A percentile compares a stretch with the other conserved stretches of the same genome.
Conservation (phyloP, 35 echinoderm and acorn worm species). For the Lytechinus pictus region DNA sequence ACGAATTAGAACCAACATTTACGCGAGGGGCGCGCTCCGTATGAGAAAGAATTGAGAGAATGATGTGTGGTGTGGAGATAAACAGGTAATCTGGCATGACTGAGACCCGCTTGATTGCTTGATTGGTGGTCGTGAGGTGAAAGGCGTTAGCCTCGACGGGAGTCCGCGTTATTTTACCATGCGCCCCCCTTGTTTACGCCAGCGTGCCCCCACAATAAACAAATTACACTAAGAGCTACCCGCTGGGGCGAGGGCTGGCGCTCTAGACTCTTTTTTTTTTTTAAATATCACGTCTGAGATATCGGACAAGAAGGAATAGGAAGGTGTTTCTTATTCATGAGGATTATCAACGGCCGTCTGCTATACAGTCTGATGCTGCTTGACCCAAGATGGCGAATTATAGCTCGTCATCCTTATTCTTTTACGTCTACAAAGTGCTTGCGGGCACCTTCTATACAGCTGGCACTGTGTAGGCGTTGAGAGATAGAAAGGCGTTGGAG, state of each 20-base stretch:
- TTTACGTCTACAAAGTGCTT: neutral
- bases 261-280: neutral
- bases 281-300: neutral
- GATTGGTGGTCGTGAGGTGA: slow-evolving; percentile 5
- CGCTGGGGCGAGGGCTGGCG: neutral
- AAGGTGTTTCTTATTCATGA: slow-evolving; percentile 47
- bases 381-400: slow-evolving; percentile 14
- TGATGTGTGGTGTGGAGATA: neutral
- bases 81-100: slow-evolving; percentile 16
- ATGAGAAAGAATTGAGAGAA: neutral
- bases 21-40: neutral
- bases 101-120: slow-evolving; percentile 1
- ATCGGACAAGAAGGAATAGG: neutral
- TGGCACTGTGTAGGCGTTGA: neutral
- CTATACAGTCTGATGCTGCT: neutral
- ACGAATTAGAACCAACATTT: neutral
- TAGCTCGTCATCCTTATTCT: neutral
- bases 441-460: neutral
- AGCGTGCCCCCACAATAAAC: slow-evolving; percentile 33
- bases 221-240: slow-evolving; percentile 52
- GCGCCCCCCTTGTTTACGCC: slow-evolving; percentile 18
- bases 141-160: neutral
- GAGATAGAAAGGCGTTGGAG: neutral
- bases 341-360: slow-evolving; percentile 12
- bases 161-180: neutral